phyloP scores from a whole-genome alignment of 2,888 invertebrate species.

The Rhagonycha lutea region DNA sequence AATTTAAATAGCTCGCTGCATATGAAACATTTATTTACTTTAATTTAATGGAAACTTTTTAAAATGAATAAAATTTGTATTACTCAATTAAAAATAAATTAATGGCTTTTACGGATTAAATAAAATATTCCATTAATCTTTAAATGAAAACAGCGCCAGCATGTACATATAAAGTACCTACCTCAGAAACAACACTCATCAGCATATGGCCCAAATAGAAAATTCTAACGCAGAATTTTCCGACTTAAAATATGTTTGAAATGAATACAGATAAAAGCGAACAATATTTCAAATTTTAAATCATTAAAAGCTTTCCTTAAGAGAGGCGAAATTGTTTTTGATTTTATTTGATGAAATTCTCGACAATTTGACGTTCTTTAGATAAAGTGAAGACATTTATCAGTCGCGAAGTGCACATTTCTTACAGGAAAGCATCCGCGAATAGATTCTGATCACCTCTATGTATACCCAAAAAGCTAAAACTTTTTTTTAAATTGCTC shows the following conservation, averaged over 20 bases:
- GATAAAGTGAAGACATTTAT: constrained; percentile 15
- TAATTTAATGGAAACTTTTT: neutral
- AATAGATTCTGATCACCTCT: constrained; percentile 23
- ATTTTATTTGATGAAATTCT: constrained; percentile 1
- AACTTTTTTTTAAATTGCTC: constrained; percentile 18
- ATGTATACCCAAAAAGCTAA: constrained; percentile 4
- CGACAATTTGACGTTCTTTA: neutral
- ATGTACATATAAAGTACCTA: neutral
- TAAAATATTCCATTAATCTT: neutral
- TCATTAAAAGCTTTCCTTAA: constrained; percentile 6
- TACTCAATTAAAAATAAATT: neutral
- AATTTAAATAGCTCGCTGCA: constrained; percentile 5
- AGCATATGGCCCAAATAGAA: constrained; percentile 1
- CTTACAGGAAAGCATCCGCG: constrained; percentile 19
- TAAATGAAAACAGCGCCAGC: neutral
- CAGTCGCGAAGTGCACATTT: constrained; percentile 22
- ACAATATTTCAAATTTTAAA: constrained; percentile 9
- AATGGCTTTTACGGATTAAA: neutral
- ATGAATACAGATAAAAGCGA: constrained; percentile 5
- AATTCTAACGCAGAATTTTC: constrained; percentile 7
- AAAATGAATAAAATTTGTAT: neutral
- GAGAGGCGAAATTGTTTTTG: constrained; percentile 4
- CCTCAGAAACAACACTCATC: neutral
- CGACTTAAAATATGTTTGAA: constrained; percentile 1
- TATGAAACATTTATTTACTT: constrained; percentile 16